These are phyloP conservation scores for Hemibagrus guttatus DNA, from an alignment of 2,797 vertebrate species.

Conservation along the genomic window DNA sequence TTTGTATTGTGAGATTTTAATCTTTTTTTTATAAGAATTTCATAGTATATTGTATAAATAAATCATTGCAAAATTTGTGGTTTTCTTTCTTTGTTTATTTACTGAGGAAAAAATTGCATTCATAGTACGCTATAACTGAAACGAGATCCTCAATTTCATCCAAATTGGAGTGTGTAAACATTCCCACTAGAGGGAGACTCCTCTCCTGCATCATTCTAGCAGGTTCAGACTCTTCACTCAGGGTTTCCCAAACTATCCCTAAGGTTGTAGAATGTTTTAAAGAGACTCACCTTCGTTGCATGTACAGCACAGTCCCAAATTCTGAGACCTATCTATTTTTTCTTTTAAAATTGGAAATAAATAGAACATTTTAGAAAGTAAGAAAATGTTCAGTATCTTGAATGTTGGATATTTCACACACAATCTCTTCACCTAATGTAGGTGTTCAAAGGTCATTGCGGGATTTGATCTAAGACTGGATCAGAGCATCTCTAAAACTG, in stretches of 20 bases:
- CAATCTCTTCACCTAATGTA: background rate
- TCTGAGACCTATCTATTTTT: background rate
- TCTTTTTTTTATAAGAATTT: conserved; percentile 20
- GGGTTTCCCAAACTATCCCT: background rate
- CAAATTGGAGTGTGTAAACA: background rate
- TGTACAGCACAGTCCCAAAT: background rate
- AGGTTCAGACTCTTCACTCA: background rate
- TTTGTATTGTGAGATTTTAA: conserved; percentile 25
- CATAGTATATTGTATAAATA: conserved; percentile 22
- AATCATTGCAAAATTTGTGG: background rate
- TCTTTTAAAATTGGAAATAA: background rate
- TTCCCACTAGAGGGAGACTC: conserved; percentile 46
- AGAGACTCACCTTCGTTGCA: background rate
- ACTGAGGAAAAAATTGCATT: no score
- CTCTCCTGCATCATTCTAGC: background rate
- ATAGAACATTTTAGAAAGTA: background rate
- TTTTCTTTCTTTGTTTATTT: background rate
- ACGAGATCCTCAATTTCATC: background rate
- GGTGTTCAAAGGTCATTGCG: background rate
- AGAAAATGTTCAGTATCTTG: background rate
- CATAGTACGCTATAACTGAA: background rate
- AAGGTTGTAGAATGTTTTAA: background rate
- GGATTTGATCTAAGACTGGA: background rate
- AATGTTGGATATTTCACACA: background rate
- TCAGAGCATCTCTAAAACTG: no score